These are phyloP conservation scores for Florisuga fusca DNA, from an alignment of 2,797 vertebrate species.

Conservation along the genomic window DNA sequence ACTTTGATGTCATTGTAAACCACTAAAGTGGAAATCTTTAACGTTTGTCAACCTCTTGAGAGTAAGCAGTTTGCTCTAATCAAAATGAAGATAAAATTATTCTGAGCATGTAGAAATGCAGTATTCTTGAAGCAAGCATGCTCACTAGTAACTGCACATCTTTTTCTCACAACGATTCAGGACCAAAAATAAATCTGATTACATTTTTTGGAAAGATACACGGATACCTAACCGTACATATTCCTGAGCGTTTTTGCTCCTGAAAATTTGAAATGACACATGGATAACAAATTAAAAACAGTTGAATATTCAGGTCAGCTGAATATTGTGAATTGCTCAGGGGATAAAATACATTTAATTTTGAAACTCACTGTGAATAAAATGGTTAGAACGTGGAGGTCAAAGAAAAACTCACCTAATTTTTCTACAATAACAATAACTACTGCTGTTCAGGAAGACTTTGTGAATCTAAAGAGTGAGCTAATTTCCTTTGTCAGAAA, in stretches of 20 bases:
- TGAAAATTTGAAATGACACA: not conserved
- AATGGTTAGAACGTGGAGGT: not conserved
- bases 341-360: conserved; percentile 6
- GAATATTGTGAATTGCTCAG: not conserved
- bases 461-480: not conserved
- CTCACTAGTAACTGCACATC: conserved; percentile 12
- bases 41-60: conserved; percentile 70
- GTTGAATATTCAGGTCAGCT: not conserved
- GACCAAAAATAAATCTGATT: conserved; percentile 44
- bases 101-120: conserved; percentile 76
- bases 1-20: conserved; percentile 75
- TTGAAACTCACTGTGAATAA: not conserved
- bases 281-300: not conserved
- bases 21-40: conserved; percentile 76
- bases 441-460: not conserved
- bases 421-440: not conserved
- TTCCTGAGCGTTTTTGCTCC: not conserved
- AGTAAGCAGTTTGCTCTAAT: conserved; percentile 71
- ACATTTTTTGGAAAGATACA: not conserved
- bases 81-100: conserved; percentile 78
- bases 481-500: not conserved
- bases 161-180: conserved; percentile 20
- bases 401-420: rapidly evolving
- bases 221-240: not conserved
- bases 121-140: conserved; percentile 57